Conservation (phyloP, 2,888 invertebrate species). For the Nomada flava region DNA sequence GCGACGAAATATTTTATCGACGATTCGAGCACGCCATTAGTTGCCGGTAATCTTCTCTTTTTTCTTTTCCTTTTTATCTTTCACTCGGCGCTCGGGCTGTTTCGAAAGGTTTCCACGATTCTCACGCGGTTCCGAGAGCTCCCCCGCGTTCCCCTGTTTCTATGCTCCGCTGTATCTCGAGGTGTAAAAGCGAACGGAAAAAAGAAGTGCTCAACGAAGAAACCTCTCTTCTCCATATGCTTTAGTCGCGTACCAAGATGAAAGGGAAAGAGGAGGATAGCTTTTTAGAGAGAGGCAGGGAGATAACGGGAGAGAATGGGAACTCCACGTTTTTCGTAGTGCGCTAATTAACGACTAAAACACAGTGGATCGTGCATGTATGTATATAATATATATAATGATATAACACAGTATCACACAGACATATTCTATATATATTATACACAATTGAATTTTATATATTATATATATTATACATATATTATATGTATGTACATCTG, state of each 20-base stretch:
- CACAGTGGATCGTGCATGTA: constrained; percentile 40
- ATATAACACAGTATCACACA: constrained; percentile 35
- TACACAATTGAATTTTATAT: constrained; percentile 49
- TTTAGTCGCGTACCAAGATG: constrained; percentile 23
- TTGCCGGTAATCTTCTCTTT: too few species aligned
- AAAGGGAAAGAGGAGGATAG: constrained; percentile 3
- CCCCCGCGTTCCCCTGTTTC: background rate
- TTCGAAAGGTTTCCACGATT: background rate
- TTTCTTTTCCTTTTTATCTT: background rate
- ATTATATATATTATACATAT: constrained; percentile 54
- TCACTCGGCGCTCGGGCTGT: background rate
- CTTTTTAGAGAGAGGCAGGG: constrained; percentile 9
- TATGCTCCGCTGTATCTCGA: background rate
- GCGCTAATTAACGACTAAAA: constrained; percentile 41
- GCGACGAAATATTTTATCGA: too few species aligned
- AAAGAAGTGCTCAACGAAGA: constrained; percentile 43
- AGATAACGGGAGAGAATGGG: background rate
- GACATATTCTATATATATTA: constrained; percentile 44
- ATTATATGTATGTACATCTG: constrained; percentile 44
- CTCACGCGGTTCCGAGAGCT: background rate
- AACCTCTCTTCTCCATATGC: constrained; percentile 33
- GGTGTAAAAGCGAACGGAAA: constrained; percentile 2
- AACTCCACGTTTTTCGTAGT: constrained; percentile 26
- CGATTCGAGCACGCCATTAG: too few species aligned
- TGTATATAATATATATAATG: constrained; percentile 58